A percentile compares a stretch with the other conserved stretches of the same genome.
Evolutionary conservation across 2,113 vertebrate genomes (phyloP).

Genomic region (Rhinogobius similis): DNA sequence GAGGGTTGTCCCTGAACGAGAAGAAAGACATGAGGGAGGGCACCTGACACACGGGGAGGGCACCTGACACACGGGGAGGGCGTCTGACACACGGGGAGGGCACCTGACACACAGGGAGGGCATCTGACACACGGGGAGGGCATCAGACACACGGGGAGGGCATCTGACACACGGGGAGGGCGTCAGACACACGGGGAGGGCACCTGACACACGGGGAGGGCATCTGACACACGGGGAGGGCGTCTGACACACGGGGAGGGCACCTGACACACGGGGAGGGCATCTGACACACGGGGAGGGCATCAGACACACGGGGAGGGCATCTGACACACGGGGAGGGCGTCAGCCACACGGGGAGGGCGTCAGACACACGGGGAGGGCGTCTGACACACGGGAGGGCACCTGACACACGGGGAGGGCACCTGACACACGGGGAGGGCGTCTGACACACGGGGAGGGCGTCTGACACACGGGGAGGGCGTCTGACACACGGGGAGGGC

Average conservation of each 20-base stretch:
- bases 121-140: no score
- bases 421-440: no score
- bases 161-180: not conserved
- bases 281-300: no score
- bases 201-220: not conserved
- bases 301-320: not conserved
- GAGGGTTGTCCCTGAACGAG: conserved; percentile 84
- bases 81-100: no score
- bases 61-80: no score
- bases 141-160: not conserved
- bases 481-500: not conserved
- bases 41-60: no score
- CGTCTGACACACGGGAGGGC: conserved; percentile 69
- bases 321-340: not conserved
- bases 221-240: conserved; percentile 71
- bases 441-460: no score
- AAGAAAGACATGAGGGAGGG: not conserved
- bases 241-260: no score
- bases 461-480: not conserved
- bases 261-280: no score
- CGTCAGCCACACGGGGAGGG: not conserved
- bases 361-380: not conserved
- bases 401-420: no score
- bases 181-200: not conserved
- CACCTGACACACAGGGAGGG: no score